Percentiles rank a stretch among this genome's conserved stretches.
Conservation (phyloP, 1,140 invertebrate genomes). For the Plectrocnemia conspersa region DNA sequence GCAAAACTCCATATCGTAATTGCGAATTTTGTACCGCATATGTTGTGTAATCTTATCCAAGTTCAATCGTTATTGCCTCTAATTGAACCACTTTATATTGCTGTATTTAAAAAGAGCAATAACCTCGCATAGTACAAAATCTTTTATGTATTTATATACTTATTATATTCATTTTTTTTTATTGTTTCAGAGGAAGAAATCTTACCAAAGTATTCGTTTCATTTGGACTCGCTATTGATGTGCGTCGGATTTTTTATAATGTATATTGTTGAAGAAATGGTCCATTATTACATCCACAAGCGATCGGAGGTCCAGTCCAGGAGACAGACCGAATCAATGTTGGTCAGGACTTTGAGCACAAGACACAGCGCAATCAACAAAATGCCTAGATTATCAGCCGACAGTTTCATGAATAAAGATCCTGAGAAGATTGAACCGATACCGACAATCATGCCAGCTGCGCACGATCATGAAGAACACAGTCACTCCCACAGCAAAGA, state of each 20-base stretch:
- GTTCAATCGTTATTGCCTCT: no score
- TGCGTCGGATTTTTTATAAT: conserved; percentile 79
- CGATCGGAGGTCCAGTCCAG: conserved; percentile 43
- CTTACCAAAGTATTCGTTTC: conserved; percentile 55
- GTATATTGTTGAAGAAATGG: conserved; percentile 78
- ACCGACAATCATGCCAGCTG: conserved; percentile 14
- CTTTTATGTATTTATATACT: not conserved
- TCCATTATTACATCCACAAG: conserved; percentile 62
- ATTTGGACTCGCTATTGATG: conserved; percentile 66
- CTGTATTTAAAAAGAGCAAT: no score
- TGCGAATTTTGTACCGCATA: no score
- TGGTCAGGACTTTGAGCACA: conserved; percentile 47
- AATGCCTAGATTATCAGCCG: conserved; percentile 45
- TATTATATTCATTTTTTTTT: conserved; percentile 8
- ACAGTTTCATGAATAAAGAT: conserved; percentile 42
- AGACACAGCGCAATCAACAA: conserved; percentile 37
- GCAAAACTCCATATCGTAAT: no score
- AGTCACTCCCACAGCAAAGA: conserved; percentile 50
- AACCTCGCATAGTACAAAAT: no score
- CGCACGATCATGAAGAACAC: conserved; percentile 35
- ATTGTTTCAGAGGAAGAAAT: conserved; percentile 41
- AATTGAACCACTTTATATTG: no score
- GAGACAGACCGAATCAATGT: conserved; percentile 40
- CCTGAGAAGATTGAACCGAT: conserved; percentile 31
- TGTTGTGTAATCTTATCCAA: no score